Conservation (phyloP, 2,113 vertebrate species). For the Arvicanthis niloticus region DNA sequence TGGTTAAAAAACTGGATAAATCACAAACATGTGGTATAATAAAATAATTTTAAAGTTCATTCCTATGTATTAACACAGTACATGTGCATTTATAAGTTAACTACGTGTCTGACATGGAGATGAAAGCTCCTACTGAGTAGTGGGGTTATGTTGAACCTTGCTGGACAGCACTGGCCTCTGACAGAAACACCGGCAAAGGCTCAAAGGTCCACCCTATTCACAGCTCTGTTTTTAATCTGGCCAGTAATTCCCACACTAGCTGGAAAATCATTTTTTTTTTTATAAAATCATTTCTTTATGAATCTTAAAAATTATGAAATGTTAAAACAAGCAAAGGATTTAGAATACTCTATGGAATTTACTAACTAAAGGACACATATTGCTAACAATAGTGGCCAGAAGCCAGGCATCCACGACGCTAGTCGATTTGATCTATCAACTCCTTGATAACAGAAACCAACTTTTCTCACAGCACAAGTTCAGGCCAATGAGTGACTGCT, state of each 20-base stretch:
- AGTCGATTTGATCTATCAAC: neutral
- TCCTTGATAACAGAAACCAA: neutral
- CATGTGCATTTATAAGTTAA: neutral
- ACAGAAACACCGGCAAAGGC: neutral
- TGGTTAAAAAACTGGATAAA: constrained; percentile 34
- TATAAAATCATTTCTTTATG: constrained; percentile 28
- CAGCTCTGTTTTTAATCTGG: neutral
- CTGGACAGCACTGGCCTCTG: neutral
- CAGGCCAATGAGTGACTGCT: constrained; percentile 12
- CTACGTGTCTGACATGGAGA: neutral
- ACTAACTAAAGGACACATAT: neutral
- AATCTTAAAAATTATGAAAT: constrained; percentile 54
- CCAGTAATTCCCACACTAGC: neutral
- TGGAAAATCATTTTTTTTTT: constrained; percentile 32
- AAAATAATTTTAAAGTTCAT: neutral
- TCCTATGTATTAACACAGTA: neutral
- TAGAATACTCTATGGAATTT: neutral
- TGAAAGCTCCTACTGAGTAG: neutral
- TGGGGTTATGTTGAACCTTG: neutral
- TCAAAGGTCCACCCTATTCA: neutral
- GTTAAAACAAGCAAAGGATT: neutral
- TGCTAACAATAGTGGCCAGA: neutral
- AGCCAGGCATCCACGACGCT: neutral
- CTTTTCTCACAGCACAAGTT: neutral
- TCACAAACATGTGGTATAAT: neutral